phyloP scores from a whole-genome alignment of 35 echinoderm and acorn worm genomes.

The Ptychodera flava region DNA sequence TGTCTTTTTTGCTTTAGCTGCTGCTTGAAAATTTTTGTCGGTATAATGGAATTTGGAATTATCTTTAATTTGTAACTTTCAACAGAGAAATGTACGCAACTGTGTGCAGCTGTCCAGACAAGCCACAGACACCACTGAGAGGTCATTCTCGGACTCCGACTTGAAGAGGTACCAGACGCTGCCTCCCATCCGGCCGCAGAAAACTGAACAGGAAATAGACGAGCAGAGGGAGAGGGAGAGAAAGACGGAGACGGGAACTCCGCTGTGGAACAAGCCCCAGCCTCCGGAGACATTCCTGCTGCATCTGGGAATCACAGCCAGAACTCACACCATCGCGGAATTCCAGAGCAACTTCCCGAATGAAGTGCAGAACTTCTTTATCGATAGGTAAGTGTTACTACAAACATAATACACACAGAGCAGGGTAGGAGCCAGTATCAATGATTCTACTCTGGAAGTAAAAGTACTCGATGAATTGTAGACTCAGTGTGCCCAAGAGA shows the following conservation, averaged over 20 bases:
- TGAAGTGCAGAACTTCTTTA: constrained; percentile 79
- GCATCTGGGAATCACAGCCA: constrained; percentile 72
- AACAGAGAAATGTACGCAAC: neutral
- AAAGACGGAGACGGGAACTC: constrained; percentile 49
- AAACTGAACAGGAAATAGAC: constrained; percentile 43
- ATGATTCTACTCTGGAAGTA: too few relatives aligned
- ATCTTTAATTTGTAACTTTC: too few relatives aligned
- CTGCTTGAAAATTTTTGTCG: too few relatives aligned
- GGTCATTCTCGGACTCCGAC: constrained; percentile 33
- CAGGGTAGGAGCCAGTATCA: too few relatives aligned
- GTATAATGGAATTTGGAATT: too few relatives aligned
- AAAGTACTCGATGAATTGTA: too few relatives aligned
- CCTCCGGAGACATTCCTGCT: constrained; percentile 71
- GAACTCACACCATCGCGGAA: constrained; percentile 91
- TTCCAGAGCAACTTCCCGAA: constrained; percentile 97
- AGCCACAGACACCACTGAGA: neutral
- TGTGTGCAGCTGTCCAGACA: neutral
- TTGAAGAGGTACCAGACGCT: constrained; percentile 95
- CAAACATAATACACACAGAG: too few relatives aligned
- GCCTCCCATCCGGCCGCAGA: constrained; percentile 66
- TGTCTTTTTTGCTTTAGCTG: too few relatives aligned
- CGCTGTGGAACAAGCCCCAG: constrained; percentile 66
- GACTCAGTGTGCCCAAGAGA: too few relatives aligned
- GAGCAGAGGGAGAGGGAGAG: constrained; percentile 26
- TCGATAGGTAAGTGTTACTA: constrained; percentile 68